Percentiles rank a stretch among this genome's conserved stretches.
Conservation (phyloP, 2,888 invertebrate species). For the Actias luna region DNA sequence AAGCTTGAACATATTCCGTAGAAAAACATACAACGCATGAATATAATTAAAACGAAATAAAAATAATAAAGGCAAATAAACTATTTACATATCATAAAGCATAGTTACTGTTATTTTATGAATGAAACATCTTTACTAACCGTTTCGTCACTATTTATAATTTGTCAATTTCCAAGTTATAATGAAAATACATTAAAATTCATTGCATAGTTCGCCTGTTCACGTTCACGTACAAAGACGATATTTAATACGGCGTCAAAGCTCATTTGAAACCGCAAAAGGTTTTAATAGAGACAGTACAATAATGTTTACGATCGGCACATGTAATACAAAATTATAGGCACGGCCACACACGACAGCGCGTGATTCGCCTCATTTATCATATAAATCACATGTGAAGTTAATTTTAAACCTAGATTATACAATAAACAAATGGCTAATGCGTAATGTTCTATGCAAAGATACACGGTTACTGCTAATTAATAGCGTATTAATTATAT, state of each 20-base stretch:
- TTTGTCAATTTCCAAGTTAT: neutral
- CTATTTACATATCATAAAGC: neutral
- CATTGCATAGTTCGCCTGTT: constrained; percentile 30
- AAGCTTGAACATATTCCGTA: too few species aligned
- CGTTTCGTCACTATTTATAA: neutral
- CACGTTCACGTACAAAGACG: constrained; percentile 15
- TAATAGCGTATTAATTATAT: constrained; percentile 21
- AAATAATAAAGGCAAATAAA: too few species aligned
- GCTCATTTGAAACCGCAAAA: constrained; percentile 45
- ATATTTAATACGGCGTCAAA: constrained; percentile 16
- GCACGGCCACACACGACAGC: constrained; percentile 44
- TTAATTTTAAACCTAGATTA: constrained; percentile 13
- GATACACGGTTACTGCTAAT: constrained; percentile 23
- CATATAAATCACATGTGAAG: constrained; percentile 33
- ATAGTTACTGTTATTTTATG: neutral
- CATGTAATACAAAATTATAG: constrained; percentile 49
- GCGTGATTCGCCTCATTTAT: constrained; percentile 43
- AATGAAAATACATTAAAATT: constrained; percentile 37
- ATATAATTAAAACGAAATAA: too few species aligned
- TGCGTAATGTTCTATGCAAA: neutral
- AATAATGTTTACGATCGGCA: constrained; percentile 52
- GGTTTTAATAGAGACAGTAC: constrained; percentile 45
- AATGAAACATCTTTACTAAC: neutral
- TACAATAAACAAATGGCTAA: constrained; percentile 6
- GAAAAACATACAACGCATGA: too few species aligned